Evolutionary conservation across 2,113 vertebrate genomes (phyloP).

Genomic region (Prionailurus bengalensis): DNA sequence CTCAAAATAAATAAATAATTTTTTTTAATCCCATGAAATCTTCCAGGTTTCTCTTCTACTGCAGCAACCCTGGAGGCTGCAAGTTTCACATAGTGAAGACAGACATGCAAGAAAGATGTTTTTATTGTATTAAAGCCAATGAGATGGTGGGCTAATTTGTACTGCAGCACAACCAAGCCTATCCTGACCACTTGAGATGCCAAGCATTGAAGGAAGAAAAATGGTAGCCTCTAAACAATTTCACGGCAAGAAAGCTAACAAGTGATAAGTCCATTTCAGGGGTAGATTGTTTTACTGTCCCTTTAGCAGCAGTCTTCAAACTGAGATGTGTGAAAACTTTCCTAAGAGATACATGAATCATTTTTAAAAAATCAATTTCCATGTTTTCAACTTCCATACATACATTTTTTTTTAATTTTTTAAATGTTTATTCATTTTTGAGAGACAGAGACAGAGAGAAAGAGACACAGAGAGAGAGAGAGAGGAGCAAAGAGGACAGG

Average conservation of each 20-base stretch:
- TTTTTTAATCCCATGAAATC: not conserved
- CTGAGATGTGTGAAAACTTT: not conserved
- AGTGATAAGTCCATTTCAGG: not conserved
- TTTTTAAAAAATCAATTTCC: conserved; percentile 20
- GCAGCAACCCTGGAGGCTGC: not conserved
- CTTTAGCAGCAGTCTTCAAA: conserved; percentile 15
- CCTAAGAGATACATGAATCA: not conserved
- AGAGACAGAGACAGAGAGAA: too few species aligned
- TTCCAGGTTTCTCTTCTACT: not conserved
- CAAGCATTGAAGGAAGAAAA: not conserved
- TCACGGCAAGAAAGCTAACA: not conserved
- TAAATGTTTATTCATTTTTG: too few species aligned
- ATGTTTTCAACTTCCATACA: not conserved
- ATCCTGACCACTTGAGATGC: not conserved
- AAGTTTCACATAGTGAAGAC: not conserved
- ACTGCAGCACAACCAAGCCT: not conserved
- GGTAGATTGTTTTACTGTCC: not conserved
- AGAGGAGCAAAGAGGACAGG: too few species aligned
- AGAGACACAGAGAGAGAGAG: too few species aligned
- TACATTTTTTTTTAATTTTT: too few species aligned
- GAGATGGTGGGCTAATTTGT: not conserved
- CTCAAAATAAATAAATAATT: too few species aligned
- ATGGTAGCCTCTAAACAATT: not conserved
- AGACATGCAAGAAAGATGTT: not conserved
- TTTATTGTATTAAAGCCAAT: not conserved